Evolutionary conservation across 2,797 vertebrate species (phyloP).

Genomic region (Sebastes vulpes): DNA sequence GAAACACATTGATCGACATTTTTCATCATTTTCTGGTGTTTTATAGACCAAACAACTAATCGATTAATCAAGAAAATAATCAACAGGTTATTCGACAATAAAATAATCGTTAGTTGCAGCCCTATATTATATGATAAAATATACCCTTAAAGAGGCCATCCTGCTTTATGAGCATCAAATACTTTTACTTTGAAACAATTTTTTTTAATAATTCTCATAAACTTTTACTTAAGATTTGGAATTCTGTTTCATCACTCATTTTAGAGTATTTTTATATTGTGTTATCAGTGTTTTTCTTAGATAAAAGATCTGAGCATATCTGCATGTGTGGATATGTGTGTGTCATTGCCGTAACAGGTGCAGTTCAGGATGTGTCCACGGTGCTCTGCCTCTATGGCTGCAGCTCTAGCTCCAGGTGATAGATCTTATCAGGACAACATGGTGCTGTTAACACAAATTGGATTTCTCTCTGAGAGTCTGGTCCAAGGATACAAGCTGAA

Average conservation of each 20-base stretch:
- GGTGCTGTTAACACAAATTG: slow-evolving; percentile 80
- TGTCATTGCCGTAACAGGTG: slow-evolving; percentile 42
- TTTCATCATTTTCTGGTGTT: no score
- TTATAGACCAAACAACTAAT: no score
- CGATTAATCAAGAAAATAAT: no score
- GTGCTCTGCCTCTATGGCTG: slow-evolving; percentile 52
- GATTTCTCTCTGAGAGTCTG: slow-evolving; percentile 76
- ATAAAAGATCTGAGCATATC: neutral
- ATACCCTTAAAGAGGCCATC: neutral
- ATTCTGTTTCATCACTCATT: neutral
- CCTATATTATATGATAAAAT: neutral
- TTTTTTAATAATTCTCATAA: neutral
- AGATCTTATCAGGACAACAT: slow-evolving; percentile 81
- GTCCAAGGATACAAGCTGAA: slow-evolving; percentile 46
- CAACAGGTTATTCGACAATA: no score
- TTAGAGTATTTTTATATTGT: neutral
- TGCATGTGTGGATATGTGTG: neutral
- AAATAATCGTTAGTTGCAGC: no score
- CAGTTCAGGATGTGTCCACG: slow-evolving; percentile 53
- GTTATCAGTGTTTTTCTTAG: neutral
- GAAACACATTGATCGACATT: no score
- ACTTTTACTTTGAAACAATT: neutral
- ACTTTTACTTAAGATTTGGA: neutral
- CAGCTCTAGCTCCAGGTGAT: slow-evolving; percentile 72
- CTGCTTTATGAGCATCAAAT: neutral